phyloP scores from a whole-genome alignment of 2,888 invertebrate species.

The Mesochorus sp. region DNA sequence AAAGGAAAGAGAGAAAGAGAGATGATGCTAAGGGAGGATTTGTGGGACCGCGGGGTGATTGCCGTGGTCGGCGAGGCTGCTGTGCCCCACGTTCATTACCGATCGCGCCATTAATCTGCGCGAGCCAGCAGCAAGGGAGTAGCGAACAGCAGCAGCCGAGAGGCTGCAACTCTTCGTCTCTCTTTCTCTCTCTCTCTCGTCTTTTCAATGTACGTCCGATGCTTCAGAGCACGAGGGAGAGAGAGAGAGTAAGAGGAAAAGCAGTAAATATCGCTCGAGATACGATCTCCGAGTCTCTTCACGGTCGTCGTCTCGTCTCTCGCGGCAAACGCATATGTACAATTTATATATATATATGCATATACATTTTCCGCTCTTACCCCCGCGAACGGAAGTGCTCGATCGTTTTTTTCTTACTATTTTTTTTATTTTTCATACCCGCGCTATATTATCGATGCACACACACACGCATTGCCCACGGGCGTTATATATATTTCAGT shows the following conservation, averaged over 20 bases:
- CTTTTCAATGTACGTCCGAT: constrained; percentile 17
- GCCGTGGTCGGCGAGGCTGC: constrained; percentile 67
- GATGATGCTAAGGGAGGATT: constrained; percentile 66
- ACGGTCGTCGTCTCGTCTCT: constrained; percentile 60
- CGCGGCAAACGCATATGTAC: constrained; percentile 8
- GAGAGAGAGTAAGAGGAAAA: constrained; percentile 18
- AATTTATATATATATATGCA: not conserved
- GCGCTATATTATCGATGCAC: constrained; percentile 55
- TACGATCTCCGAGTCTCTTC: constrained; percentile 72
- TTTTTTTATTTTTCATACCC: constrained; percentile 7
- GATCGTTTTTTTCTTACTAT: no score
- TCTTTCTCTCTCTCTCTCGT: constrained; percentile 4
- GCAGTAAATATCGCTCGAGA: constrained; percentile 77
- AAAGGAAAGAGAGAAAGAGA: constrained; percentile 57
- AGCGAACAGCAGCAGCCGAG: constrained; percentile 48
- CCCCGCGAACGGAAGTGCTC: no score
- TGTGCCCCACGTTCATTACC: constrained; percentile 75
- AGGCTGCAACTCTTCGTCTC: constrained; percentile 11
- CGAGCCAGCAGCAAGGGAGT: constrained; percentile 57
- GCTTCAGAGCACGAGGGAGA: constrained; percentile 40
- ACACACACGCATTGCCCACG: constrained; percentile 38
- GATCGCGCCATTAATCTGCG: constrained; percentile 78
- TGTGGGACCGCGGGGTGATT: constrained; percentile 73
- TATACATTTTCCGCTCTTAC: no score
- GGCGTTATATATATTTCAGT: constrained; percentile 26